phyloP scores from a whole-genome alignment of 2,113 vertebrate genomes.

The Barbus barbus region DNA sequence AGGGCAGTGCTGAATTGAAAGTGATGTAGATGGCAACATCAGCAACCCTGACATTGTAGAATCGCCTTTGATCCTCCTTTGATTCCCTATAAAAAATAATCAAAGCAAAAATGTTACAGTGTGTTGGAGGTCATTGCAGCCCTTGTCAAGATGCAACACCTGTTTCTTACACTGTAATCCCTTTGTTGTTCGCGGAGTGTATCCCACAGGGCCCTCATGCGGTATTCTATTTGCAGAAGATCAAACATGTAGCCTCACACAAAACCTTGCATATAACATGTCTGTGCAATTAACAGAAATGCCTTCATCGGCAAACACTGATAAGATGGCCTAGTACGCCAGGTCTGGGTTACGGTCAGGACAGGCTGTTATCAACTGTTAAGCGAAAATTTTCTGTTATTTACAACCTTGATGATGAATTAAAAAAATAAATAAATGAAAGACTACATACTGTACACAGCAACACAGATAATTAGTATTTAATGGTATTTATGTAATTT shows the following conservation, averaged over 20 bases:
- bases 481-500: background rate
- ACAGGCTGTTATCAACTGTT: background rate
- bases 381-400: background rate
- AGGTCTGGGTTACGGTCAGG: background rate
- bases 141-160: slow-evolving; percentile 36
- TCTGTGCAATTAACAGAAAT: background rate
- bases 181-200: slow-evolving; percentile 27
- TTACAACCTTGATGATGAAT: background rate
- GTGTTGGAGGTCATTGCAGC: slow-evolving; percentile 39
- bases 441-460: background rate
- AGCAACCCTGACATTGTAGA: slow-evolving; percentile 58
- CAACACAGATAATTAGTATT: background rate
- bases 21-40: slow-evolving; percentile 42
- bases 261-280: background rate
- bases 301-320: background rate
- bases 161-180: slow-evolving; percentile 25
- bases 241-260: slow-evolving; percentile 12
- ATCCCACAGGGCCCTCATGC: slow-evolving; percentile 8
- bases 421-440: background rate
- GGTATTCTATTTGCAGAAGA: slow-evolving; percentile 17
- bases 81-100: slow-evolving; percentile 49
- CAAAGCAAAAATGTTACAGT: slow-evolving; percentile 38
- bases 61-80: slow-evolving; percentile 51
- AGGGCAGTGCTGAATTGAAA: slow-evolving; percentile 38
- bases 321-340: background rate